Percentiles rank a stretch among this genome's conserved stretches.
Conservation (phyloP, 2,797 vertebrate genomes). For the Eidolon dupreanum region DNA sequence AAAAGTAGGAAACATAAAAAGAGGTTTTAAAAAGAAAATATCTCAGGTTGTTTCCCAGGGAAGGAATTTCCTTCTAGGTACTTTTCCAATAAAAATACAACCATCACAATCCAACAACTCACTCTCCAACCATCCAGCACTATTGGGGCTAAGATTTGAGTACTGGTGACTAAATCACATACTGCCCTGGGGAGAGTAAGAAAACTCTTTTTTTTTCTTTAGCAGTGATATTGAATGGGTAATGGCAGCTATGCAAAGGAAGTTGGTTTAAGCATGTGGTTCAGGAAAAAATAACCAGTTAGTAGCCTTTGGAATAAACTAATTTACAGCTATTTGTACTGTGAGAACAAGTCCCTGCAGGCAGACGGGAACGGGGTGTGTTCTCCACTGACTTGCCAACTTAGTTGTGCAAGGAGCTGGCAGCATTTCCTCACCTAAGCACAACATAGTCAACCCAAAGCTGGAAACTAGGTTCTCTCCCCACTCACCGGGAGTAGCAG, state of each 20-base stretch:
- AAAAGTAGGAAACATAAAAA: constrained; percentile 16
- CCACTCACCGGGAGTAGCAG: background rate
- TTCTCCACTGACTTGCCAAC: background rate
- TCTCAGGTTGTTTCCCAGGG: background rate
- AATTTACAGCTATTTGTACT: background rate
- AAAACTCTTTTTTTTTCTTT: background rate
- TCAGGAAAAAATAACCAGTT: background rate
- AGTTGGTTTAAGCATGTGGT: background rate
- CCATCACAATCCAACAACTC: background rate
- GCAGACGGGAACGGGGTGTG: background rate
- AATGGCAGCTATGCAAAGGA: background rate
- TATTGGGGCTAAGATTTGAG: background rate
- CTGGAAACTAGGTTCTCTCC: background rate
- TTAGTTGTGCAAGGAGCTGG: background rate
- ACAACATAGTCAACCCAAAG: background rate
- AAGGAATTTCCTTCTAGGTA: background rate
- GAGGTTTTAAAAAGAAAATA: background rate
- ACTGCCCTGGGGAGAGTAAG: background rate
- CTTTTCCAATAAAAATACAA: background rate
- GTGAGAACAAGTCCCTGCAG: constrained; percentile 54
- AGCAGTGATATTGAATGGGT: background rate
- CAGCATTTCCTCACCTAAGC: background rate
- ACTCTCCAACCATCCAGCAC: background rate
- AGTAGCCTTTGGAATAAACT: constrained; percentile 3
- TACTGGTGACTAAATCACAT: background rate